Evolutionary conservation across 1,140 invertebrate species (phyloP).

Genomic region (Zaprionus gabonicus): DNA sequence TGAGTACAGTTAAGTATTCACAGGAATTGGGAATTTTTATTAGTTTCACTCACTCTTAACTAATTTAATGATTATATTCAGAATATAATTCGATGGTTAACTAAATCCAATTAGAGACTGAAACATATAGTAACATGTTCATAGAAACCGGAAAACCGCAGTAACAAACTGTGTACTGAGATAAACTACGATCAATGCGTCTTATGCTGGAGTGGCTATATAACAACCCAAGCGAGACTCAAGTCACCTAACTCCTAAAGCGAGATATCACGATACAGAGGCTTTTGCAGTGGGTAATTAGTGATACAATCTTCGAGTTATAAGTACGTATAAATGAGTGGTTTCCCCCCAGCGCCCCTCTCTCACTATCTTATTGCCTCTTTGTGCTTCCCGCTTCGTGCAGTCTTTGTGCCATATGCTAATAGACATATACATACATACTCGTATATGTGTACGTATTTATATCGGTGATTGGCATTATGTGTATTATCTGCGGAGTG

Average conservation of each 20-base stretch:
- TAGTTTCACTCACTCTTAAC: too few species aligned
- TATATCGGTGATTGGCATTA: constrained; percentile 2
- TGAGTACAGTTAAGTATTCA: too few species aligned
- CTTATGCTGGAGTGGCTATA: not conserved
- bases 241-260: not conserved
- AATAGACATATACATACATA: not conserved
- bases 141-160: not conserved
- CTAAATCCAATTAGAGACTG: not conserved
- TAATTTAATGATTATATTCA: too few species aligned
- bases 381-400: constrained; percentile 1
- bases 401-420: not conserved
- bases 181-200: not conserved
- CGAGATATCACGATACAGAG: not conserved
- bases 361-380: not conserved
- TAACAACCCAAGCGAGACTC: not conserved
- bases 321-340: constrained; percentile 10
- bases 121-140: not conserved
- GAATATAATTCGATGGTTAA: not conserved
- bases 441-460: not conserved
- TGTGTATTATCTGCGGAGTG: not conserved
- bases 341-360: not conserved
- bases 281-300: not conserved
- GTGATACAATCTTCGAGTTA: constrained; percentile 11
- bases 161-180: not conserved
- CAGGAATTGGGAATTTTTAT: too few species aligned